Percentiles rank a stretch among this genome's conserved stretches.
Conservation (phyloP, 2,888 invertebrate genomes). For the Chymomyza caudatula region DNA sequence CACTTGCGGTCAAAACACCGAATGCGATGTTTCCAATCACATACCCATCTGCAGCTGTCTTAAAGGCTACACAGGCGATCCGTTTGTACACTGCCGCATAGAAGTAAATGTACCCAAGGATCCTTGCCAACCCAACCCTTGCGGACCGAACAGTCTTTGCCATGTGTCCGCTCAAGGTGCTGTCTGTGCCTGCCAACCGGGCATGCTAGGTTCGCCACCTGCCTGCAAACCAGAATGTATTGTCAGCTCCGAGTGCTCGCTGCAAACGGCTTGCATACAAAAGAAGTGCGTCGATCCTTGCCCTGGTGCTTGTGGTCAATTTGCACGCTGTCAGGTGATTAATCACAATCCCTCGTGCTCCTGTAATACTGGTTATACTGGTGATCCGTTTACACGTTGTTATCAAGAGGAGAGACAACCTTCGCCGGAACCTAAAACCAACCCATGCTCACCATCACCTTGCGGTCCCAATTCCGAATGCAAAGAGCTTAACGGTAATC, state of each 20-base stretch:
- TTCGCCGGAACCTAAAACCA: slow-evolving; percentile 79
- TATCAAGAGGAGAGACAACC: slow-evolving; percentile 72
- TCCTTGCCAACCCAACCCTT: slow-evolving; percentile 85
- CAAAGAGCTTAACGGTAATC: slow-evolving; percentile 82
- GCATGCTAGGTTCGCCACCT: slow-evolving; percentile 85
- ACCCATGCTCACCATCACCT: slow-evolving; percentile 83
- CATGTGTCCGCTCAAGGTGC: slow-evolving; percentile 82
- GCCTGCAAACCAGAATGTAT: slow-evolving; percentile 83
- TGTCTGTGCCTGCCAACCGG: slow-evolving; percentile 83
- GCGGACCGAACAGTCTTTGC: slow-evolving; percentile 86
- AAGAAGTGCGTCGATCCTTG: slow-evolving; percentile 87
- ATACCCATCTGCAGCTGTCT: slow-evolving; percentile 88
- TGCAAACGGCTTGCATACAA: slow-evolving; percentile 84
- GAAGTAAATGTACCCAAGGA: slow-evolving; percentile 77
- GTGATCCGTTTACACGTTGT: slow-evolving; percentile 84
- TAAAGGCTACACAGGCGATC: slow-evolving; percentile 82
- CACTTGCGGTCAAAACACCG: slow-evolving; percentile 85
- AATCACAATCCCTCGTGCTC: slow-evolving; percentile 87
- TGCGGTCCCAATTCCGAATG: slow-evolving; percentile 84
- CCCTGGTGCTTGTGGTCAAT: slow-evolving; percentile 84
- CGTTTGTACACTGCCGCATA: slow-evolving; percentile 80
- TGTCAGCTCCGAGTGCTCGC: slow-evolving; percentile 86
- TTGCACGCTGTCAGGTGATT: slow-evolving; percentile 86
- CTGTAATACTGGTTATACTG: slow-evolving; percentile 82
- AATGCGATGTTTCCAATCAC: slow-evolving; percentile 85